These are phyloP conservation scores for Dinothrombium tinctorium DNA, from an alignment of 1,140 invertebrate species.

Conservation along the genomic window DNA sequence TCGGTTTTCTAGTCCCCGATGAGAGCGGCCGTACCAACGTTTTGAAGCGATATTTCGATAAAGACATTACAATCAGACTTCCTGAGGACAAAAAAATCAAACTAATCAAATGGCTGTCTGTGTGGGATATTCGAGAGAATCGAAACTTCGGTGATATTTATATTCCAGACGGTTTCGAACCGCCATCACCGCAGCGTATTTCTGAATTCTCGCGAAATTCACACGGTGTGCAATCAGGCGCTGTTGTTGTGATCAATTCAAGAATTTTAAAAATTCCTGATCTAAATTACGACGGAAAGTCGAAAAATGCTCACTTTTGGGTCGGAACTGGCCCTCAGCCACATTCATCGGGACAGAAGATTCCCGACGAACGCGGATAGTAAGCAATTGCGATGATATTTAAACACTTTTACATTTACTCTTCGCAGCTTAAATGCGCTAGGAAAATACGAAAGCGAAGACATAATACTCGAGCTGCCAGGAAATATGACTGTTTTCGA, in stretches of 20 bases:
- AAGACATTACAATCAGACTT: conserved; percentile 52
- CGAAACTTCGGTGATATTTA: conserved; percentile 64
- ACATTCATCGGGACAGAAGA: conserved; percentile 53
- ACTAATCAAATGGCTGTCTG: conserved; percentile 63
- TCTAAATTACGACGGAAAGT: conserved; percentile 56
- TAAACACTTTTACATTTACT: background rate
- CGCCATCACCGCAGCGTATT: conserved; percentile 45
- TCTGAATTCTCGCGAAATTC: conserved; percentile 45
- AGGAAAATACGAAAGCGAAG: conserved; percentile 58
- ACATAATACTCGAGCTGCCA: conserved; percentile 61
- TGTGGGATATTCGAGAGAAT: conserved; percentile 61
- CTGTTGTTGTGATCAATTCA: conserved; percentile 67
- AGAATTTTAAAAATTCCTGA: conserved; percentile 80
- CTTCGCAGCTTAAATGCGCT: conserved; percentile 40
- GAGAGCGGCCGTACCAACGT: conserved; percentile 70
- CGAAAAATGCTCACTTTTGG: conserved; percentile 57
- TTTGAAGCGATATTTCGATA: conserved; percentile 52
- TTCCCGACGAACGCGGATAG: conserved; percentile 54
- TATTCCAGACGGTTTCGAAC: conserved; percentile 69
- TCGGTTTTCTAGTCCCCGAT: conserved; percentile 71
- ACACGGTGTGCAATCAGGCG: conserved; percentile 62
- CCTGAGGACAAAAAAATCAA: conserved; percentile 65
- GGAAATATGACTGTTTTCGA: conserved; percentile 62
- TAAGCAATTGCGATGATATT: conserved; percentile 16
- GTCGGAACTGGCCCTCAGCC: conserved; percentile 63